These are phyloP conservation scores for Irena cyanogastra DNA, from an alignment of 2,113 vertebrate genomes.

Conservation along the genomic window DNA sequence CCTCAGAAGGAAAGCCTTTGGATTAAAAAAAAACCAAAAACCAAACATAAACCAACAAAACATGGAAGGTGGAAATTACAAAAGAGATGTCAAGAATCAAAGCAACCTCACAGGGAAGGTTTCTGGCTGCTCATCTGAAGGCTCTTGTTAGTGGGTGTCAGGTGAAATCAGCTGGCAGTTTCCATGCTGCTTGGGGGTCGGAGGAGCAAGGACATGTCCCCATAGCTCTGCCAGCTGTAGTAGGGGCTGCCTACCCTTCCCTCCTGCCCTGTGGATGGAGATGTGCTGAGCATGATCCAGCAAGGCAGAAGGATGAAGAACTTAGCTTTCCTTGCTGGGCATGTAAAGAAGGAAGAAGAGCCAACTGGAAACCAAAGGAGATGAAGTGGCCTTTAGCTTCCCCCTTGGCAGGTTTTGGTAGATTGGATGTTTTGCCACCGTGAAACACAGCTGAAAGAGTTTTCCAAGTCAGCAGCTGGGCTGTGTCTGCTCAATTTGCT, in stretches of 20 bases:
- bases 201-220: background rate
- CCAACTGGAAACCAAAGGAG: background rate
- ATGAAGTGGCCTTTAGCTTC: background rate
- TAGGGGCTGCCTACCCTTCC: background rate
- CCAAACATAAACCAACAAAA: background rate
- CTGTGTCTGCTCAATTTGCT: background rate
- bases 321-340: background rate
- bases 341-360: background rate
- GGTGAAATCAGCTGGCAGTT: background rate
- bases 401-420: background rate
- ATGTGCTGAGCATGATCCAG: background rate
- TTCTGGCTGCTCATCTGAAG: background rate
- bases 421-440: background rate
- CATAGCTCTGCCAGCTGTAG: background rate
- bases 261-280: background rate
- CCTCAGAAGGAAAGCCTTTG: background rate
- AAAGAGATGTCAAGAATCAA: background rate
- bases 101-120: background rate
- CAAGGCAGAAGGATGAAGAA: background rate
- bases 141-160: background rate
- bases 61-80: background rate
- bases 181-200: background rate
- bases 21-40: background rate
- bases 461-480: constrained; percentile 2
- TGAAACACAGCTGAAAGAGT: background rate